phyloP scores from a whole-genome alignment of 2,113 vertebrate genomes.

The Illadopsis cleaveri region DNA sequence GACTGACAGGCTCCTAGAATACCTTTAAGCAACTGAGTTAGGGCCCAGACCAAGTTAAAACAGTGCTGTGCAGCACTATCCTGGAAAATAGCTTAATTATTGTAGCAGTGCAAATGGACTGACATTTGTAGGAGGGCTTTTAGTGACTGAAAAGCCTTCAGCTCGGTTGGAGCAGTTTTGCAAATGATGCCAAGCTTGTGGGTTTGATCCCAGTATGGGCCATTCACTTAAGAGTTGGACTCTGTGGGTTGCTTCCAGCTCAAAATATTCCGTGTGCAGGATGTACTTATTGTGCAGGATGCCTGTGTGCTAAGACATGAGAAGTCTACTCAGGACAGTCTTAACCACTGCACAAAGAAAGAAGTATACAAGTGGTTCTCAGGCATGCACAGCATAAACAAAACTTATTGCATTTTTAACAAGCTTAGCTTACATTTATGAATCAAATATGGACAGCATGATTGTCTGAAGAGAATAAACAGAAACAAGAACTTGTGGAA shows the following conservation, averaged over 20 bases:
- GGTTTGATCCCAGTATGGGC: not conserved
- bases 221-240: rapidly evolving
- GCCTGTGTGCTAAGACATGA: not conserved
- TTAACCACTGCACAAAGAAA: not conserved
- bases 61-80: no score
- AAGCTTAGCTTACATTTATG: not conserved
- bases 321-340: no score
- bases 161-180: not conserved
- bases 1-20: not conserved
- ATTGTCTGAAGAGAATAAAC: not conserved
- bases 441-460: not conserved
- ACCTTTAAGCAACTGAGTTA: not conserved
- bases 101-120: not conserved
- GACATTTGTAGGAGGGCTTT: not conserved
- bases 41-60: not conserved
- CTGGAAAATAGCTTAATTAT: not conserved
- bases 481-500: not conserved
- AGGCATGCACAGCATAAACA: not conserved
- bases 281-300: no score
- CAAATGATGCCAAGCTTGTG: not conserved
- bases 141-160: not conserved
- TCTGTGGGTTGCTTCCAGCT: not conserved
- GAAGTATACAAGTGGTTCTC: not conserved
- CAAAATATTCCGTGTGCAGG: not conserved
- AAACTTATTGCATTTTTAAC: not conserved